Percentiles rank a stretch among this genome's conserved stretches.
Evolutionary conservation across 2,888 invertebrate genomes (phyloP).

Genomic region (Megastigmus dorsalis): DNA sequence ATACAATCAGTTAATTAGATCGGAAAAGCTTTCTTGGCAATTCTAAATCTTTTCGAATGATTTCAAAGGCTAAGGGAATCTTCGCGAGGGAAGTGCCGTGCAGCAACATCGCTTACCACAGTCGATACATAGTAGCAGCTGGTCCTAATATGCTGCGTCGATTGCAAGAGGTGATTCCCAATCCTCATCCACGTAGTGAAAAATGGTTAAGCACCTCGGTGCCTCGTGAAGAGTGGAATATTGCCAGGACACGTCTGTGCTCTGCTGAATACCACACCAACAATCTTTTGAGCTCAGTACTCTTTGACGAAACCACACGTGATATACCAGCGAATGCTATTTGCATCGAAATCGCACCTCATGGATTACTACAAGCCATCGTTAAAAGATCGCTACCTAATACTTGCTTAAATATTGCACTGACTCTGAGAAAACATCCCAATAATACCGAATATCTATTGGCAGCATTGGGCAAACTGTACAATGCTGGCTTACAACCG

Average conservation of each 20-base stretch:
- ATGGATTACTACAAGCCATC: constrained; percentile 91
- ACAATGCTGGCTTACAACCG: constrained; percentile 76
- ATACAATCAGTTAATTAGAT: no score
- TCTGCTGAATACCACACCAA: constrained; percentile 93
- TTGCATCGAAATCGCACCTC: constrained; percentile 92
- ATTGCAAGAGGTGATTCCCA: constrained; percentile 80
- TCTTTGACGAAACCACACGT: constrained; percentile 88
- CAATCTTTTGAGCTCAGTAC: constrained; percentile 82
- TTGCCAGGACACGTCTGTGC: constrained; percentile 79
- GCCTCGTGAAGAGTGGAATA: constrained; percentile 82
- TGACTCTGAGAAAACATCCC: constrained; percentile 82
- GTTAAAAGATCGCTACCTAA: constrained; percentile 84
- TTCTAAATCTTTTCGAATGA: not conserved
- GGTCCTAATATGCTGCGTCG: constrained; percentile 82
- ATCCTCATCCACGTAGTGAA: constrained; percentile 81
- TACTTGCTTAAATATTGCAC: constrained; percentile 82
- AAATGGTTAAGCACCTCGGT: constrained; percentile 92
- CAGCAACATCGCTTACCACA: constrained; percentile 93
- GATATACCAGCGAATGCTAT: constrained; percentile 88
- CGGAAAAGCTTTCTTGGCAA: no score
- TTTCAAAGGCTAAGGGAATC: constrained; percentile 79
- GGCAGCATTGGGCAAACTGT: constrained; percentile 75
- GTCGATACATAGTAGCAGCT: constrained; percentile 85
- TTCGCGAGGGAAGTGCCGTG: constrained; percentile 90
- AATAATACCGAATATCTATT: constrained; percentile 69